phyloP scores from a whole-genome alignment of 2,888 invertebrate genomes.

The Ormyrus labotus region DNA sequence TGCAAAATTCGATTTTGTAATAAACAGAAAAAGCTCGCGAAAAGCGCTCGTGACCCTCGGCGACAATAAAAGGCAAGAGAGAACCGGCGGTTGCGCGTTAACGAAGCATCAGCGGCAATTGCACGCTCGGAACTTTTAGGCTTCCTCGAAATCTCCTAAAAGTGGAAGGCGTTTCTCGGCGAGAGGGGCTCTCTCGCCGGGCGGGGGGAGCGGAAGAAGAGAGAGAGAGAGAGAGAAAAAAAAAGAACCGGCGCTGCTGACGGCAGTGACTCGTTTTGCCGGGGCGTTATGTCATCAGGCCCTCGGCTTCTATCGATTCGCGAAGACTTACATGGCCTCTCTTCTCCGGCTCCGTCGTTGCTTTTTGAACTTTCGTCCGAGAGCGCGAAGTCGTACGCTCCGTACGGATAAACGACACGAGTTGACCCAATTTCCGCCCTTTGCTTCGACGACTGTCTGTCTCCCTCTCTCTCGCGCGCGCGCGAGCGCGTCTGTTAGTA shows the following conservation, averaged over 20 bases:
- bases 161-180: constrained; percentile 58
- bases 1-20: constrained; percentile 3
- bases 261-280: constrained; percentile 2
- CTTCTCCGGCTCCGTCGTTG: constrained; percentile 37
- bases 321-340: constrained; percentile 68
- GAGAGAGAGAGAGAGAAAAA: not conserved
- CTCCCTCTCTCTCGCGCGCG: not conserved
- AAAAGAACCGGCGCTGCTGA: not conserved
- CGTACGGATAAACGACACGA: constrained; percentile 39
- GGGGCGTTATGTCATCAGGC: constrained; percentile 50
- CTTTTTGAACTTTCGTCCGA: constrained; percentile 62
- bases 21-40: not conserved
- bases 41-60: too few relatives aligned
- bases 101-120: constrained; percentile 20
- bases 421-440: constrained; percentile 50
- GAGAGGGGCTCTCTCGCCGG: not conserved
- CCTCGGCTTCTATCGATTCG: constrained; percentile 73
- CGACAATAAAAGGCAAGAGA: too few relatives aligned
- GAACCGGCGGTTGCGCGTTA: not conserved
- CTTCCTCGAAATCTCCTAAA: constrained; percentile 58
- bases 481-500: not conserved
- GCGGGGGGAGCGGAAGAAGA: constrained; percentile 5
- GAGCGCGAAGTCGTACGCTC: constrained; percentile 47
- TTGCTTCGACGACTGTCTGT: too few relatives aligned
- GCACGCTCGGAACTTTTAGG: constrained; percentile 34